phyloP scores from a whole-genome alignment of 2,113 vertebrate genomes.

The Leptobrachium leishanense region DNA sequence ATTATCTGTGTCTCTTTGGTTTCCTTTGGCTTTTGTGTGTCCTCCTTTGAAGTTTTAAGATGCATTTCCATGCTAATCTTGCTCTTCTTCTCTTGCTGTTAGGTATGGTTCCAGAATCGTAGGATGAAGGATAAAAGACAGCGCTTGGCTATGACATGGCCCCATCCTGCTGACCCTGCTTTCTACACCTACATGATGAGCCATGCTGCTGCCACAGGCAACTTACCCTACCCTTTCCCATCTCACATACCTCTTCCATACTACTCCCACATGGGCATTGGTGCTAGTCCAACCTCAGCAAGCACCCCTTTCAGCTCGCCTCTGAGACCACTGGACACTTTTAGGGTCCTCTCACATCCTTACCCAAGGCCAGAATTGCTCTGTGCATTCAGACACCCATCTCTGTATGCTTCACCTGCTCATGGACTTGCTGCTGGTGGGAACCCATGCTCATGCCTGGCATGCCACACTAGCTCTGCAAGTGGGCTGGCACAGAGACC shows the following conservation, averaged over 20 bases:
- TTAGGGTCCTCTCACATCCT: slow-evolving; percentile 91
- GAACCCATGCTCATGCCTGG: slow-evolving; percentile 87
- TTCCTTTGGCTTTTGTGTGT: too few species aligned
- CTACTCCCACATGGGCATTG: slow-evolving; percentile 89
- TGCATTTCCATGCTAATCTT: not conserved
- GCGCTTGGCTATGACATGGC: slow-evolving; percentile 97
- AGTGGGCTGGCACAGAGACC: slow-evolving; percentile 80
- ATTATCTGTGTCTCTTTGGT: too few species aligned
- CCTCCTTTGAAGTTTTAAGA: too few species aligned
- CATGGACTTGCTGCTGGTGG: slow-evolving; percentile 86
- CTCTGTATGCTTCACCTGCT: slow-evolving; percentile 82
- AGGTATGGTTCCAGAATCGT: slow-evolving; percentile 99
- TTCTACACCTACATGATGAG: slow-evolving; percentile 99
- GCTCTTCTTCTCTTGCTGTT: slow-evolving; percentile 47
- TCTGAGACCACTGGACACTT: slow-evolving; percentile 91
- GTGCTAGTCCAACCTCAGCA: slow-evolving; percentile 75
- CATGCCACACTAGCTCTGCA: slow-evolving; percentile 84
- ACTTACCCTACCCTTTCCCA: slow-evolving; percentile 92
- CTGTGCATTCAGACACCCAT: slow-evolving; percentile 93
- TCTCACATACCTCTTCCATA: slow-evolving; percentile 95
- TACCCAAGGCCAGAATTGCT: slow-evolving; percentile 95
- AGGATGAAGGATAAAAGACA: slow-evolving; percentile 98
- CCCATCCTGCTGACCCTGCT: slow-evolving; percentile 93
- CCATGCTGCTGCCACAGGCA: slow-evolving; percentile 93
- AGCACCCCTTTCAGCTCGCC: slow-evolving; percentile 82